These are phyloP conservation scores for Eubasilissa regina DNA, from an alignment of 1,140 invertebrate genomes.

Conservation along the genomic window DNA sequence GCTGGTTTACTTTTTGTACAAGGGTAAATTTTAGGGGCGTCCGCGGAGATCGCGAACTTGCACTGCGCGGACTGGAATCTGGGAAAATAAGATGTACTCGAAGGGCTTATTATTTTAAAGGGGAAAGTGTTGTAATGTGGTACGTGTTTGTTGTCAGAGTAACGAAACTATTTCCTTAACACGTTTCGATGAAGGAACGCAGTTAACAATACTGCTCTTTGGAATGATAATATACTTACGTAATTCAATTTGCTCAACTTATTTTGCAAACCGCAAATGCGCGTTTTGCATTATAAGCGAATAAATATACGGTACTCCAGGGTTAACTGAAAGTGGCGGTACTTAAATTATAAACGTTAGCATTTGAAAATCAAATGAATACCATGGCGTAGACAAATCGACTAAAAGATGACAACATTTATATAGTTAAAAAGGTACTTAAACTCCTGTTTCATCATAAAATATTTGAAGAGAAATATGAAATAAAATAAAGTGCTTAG, in stretches of 20 bases:
- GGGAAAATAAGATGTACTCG: constrained; percentile 11
- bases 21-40: neutral
- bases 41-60: neutral
- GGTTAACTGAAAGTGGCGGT: too few species aligned
- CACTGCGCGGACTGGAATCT: neutral
- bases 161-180: constrained; percentile 55
- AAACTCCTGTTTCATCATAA: too few species aligned
- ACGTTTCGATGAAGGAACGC: constrained; percentile 36
- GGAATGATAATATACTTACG: constrained; percentile 50
- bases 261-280: constrained; percentile 12
- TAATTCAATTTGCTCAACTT: constrained; percentile 59
- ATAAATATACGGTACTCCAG: constrained; percentile 20
- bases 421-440: too few species aligned
- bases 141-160: constrained; percentile 15
- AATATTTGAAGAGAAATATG: too few species aligned
- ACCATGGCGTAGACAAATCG: too few species aligned
- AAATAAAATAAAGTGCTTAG: too few species aligned
- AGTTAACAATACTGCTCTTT: constrained; percentile 41
- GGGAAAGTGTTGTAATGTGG: constrained; percentile 52
- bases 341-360: too few species aligned
- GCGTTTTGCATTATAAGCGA: constrained; percentile 32
- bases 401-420: too few species aligned
- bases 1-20: neutral
- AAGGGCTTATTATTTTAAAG: constrained; percentile 58
- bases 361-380: too few species aligned